A percentile compares a stretch with the other conserved stretches of the same genome.
Conservation (phyloP, 2,797 vertebrate genomes). For the Clarias pachynema region DNA sequence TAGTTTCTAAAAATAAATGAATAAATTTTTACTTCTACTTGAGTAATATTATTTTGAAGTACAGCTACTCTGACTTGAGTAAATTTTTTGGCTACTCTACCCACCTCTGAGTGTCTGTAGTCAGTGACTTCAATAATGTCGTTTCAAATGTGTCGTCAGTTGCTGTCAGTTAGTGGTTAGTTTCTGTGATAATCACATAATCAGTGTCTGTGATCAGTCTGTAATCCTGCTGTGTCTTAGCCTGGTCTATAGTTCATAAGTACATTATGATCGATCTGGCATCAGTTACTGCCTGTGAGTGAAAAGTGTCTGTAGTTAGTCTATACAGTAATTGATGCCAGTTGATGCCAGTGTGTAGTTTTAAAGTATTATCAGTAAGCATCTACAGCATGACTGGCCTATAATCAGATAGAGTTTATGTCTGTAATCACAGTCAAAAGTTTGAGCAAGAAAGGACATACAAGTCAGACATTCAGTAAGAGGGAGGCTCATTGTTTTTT, state of each 20-base stretch:
- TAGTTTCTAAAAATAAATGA: too few species aligned
- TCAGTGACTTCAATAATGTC: neutral
- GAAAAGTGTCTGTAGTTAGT: neutral
- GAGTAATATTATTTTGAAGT: too few species aligned
- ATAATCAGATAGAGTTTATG: neutral
- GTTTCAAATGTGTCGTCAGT: neutral
- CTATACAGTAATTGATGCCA: neutral
- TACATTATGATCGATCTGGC: too few species aligned
- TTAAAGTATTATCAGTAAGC: too few species aligned
- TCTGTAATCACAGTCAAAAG: neutral
- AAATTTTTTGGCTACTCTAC: too few species aligned
- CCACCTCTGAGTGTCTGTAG: neutral
- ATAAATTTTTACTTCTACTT: too few species aligned
- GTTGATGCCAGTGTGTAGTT: too few species aligned
- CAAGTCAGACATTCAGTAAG: neutral
- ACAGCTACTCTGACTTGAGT: too few species aligned
- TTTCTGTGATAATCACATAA: neutral
- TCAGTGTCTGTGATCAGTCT: neutral
- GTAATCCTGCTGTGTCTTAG: neutral
- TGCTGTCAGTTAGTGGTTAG: neutral
- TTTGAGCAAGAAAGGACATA: neutral
- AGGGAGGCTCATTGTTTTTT: slow-evolving; percentile 73
- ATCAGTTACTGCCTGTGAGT: neutral
- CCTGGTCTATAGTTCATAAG: too few species aligned
- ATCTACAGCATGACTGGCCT: neutral